Evolutionary conservation across 2,888 invertebrate genomes (phyloP), one percentile per base, ranked within the genome.

Genomic region (Drosophila melanosoma): DNA sequence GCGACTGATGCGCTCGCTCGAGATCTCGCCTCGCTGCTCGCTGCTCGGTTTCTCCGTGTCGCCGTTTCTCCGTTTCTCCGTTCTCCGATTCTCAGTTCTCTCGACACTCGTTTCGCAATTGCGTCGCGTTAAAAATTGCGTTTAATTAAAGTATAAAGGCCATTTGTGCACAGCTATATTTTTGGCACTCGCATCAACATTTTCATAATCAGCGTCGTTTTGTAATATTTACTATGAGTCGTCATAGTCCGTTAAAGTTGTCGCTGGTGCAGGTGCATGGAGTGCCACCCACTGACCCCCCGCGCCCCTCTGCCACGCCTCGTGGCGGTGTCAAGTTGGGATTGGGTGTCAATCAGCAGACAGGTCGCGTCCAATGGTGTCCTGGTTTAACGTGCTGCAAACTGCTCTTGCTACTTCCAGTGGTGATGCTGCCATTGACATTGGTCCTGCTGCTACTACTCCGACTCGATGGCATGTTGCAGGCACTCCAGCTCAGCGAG

Each of bases 311-410:
- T 15, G 15, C 54, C 17, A 4, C 12, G n/a, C 32, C n/a, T 33
- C 69, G 69, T 11, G 61, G 52, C 17, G 69, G 82, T 17, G 82
- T 84, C 7, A 87, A 83, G 57, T 64, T 92, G 45, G 90, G 91
- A 2, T 82, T 93, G 66, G 93, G 93, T 23, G 91, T 93, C 12
- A 93, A 93, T 69, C 80, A 86, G 69, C 91, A 90, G 51, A 93
- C 92, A 23, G 93, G 93, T 42, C 93, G 93, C 10, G 79, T 93
- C 40, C 93, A 93, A 77, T 93, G 93, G 93, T 93, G 93, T 88
- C 93, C 93, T n/a, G 93, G 92, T 51, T 82, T 92, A 76, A 92
- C 91, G 23, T 93, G 92, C 72, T 92, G 91, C 74, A 92, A 92
- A 90, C 75, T 93, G 74, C 78, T 93, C n/a, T 83, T 93, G 69